Evolutionary conservation across 2,888 invertebrate genomes (phyloP).

Genomic region (Acleris emargana): DNA sequence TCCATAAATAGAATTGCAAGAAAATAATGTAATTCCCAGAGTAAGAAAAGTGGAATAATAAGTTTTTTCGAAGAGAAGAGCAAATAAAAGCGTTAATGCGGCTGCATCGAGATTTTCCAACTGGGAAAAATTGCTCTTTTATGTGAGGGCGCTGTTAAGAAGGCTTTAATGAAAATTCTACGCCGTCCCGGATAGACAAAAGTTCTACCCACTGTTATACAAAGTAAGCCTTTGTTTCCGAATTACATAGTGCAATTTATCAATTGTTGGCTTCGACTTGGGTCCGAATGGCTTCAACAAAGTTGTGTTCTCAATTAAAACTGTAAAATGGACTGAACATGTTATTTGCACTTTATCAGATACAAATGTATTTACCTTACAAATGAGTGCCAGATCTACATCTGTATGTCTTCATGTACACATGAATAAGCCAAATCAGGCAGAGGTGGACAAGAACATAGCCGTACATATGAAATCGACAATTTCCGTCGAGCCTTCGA

Average conservation of each 20-base stretch:
- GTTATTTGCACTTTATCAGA: neutral
- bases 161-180: conserved; percentile 78
- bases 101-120: conserved; percentile 79
- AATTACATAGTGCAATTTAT: conserved; percentile 49
- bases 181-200: conserved; percentile 63
- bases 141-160: conserved; percentile 70
- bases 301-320: conserved; percentile 3
- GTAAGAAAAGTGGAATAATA: conserved; percentile 77
- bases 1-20: conserved; percentile 65
- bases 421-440: neutral
- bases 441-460: neutral
- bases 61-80: conserved; percentile 75
- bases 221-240: conserved; percentile 52
- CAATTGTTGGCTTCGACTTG: conserved; percentile 40
- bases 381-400: neutral
- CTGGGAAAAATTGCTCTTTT: conserved; percentile 78
- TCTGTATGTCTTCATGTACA: no score
- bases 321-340: neutral
- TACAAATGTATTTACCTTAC: neutral
- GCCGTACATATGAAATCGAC: neutral
- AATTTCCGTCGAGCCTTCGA: neutral
- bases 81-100: conserved; percentile 79
- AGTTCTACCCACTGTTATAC: conserved; percentile 53
- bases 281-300: conserved; percentile 10
- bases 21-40: conserved; percentile 74